phyloP scores from a whole-genome alignment of 2,113 vertebrate genomes.

The Dryoscopus gambensis region DNA sequence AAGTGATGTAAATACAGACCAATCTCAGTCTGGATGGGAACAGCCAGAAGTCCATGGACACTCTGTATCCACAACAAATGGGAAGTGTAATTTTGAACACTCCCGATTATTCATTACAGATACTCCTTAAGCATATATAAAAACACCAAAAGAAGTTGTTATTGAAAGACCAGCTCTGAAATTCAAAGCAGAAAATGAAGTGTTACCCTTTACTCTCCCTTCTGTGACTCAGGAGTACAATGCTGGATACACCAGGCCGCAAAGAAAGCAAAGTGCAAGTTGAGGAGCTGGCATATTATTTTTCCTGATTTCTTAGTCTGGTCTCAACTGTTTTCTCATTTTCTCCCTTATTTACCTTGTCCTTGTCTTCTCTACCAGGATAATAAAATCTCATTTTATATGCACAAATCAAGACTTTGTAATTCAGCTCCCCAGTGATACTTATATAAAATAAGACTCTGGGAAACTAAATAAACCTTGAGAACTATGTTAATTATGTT shows the following conservation, averaged over 20 bases:
- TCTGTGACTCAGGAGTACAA: background rate
- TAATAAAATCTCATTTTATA: background rate
- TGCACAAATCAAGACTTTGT: background rate
- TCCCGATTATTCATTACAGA: background rate
- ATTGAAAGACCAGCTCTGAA: background rate
- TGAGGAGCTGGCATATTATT: background rate
- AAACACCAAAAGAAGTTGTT: background rate
- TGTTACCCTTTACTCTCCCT: background rate
- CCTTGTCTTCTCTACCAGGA: background rate
- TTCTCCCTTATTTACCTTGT: background rate
- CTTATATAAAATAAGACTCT: background rate
- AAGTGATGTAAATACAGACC: background rate
- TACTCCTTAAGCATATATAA: background rate
- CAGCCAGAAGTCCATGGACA: background rate
- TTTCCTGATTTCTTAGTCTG: background rate
- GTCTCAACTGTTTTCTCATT: background rate
- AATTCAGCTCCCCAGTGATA: background rate
- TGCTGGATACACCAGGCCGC: background rate
- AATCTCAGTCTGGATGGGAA: background rate
- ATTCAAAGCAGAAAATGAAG: background rate
- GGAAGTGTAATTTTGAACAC: background rate
- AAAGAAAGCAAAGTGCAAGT: background rate
- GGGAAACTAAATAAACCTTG: constrained; percentile 2
- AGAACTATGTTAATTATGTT: constrained; percentile 10
- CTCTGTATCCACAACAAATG: background rate